phyloP scores from a whole-genome alignment of 2,888 invertebrate species.

The Drosophila birchii region DNA sequence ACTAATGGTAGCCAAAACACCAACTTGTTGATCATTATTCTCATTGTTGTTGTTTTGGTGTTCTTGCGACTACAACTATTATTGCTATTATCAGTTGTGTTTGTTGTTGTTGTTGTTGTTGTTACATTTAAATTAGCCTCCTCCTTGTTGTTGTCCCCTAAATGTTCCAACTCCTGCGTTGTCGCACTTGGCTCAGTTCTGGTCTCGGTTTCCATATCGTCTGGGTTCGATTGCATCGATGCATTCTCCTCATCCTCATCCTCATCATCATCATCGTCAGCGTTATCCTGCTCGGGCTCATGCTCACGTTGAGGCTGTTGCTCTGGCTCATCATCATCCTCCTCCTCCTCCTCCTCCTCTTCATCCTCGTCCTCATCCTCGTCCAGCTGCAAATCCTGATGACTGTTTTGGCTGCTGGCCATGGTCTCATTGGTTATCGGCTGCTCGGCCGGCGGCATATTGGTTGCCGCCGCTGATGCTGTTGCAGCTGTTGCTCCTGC shows the following conservation, averaged over 20 bases:
- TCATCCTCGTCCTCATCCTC: conserved; percentile 38
- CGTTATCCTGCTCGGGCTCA: conserved; percentile 28
- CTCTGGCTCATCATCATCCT: conserved; percentile 38
- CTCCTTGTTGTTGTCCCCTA: conserved; percentile 14
- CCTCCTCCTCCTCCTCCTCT: conserved; percentile 41
- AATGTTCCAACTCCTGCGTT: conserved; percentile 35
- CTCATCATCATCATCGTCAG: conserved; percentile 55
- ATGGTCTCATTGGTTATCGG: conserved; percentile 36
- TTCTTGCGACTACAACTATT: conserved; percentile 80
- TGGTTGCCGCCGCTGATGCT: conserved; percentile 32
- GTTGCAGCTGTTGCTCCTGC: conserved; percentile 14
- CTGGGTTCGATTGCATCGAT: conserved; percentile 71
- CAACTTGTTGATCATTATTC: conserved; percentile 54
- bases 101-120: not conserved
- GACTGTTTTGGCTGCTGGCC: conserved; percentile 34
- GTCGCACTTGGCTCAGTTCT: conserved; percentile 40
- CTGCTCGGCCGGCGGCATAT: conserved; percentile 5
- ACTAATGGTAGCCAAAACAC: conserved; percentile 29
- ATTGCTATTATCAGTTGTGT: conserved; percentile 68
- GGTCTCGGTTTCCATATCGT: conserved; percentile 61
- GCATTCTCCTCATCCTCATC: conserved; percentile 72
- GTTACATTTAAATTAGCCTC: conserved; percentile 65
- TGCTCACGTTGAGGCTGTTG: conserved; percentile 32
- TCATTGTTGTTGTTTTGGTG: conserved; percentile 55
- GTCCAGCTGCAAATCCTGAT: conserved; percentile 21